Percentiles rank a stretch among this genome's conserved stretches.
Evolutionary conservation across 2,797 vertebrate species (phyloP).

Genomic region (Crenuchus spilurus): DNA sequence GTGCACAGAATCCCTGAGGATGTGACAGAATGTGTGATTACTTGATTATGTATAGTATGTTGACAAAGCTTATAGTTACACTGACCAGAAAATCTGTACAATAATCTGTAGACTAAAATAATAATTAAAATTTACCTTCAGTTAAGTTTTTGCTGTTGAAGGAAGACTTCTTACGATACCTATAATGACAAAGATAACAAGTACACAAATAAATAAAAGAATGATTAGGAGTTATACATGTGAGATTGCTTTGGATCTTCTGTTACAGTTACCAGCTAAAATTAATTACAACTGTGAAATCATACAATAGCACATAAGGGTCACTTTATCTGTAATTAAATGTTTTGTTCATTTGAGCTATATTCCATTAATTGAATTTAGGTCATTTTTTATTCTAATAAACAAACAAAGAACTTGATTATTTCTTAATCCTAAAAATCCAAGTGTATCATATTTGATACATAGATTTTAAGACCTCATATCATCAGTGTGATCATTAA

Average conservation of each 20-base stretch:
- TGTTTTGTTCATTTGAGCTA: no score
- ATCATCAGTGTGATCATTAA: no score
- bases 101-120: not conserved
- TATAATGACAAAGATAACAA: constrained; percentile 63
- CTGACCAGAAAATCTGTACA: not conserved
- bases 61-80: not conserved
- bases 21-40: not conserved
- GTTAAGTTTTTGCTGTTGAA: constrained; percentile 89
- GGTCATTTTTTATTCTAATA: no score
- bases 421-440: no score
- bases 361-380: no score
- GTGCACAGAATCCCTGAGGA: not conserved
- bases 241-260: constrained; percentile 9
- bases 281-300: no score
- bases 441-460: no score
- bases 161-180: constrained; percentile 90
- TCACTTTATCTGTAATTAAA: no score
- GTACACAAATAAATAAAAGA: not conserved
- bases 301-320: no score
- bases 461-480: no score
- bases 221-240: not conserved
- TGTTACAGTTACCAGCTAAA: no score
- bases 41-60: not conserved
- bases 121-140: constrained; percentile 82
- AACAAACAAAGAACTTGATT: no score